Conservation (phyloP, 2,888 invertebrate genomes). For the Nomada lathburiana region DNA sequence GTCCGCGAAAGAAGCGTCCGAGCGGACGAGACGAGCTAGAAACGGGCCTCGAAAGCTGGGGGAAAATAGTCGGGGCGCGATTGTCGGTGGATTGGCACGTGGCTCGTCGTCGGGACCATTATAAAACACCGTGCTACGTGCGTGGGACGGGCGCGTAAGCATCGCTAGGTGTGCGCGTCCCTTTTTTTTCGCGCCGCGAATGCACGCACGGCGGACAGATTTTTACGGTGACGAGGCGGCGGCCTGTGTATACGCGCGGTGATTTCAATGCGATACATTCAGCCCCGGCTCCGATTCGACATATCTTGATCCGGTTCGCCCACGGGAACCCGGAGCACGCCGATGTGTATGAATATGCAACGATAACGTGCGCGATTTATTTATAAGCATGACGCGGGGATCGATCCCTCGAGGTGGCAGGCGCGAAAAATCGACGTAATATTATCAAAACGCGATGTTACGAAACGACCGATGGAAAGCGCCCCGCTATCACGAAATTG, state of each 20-base stretch:
- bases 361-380: slow-evolving; percentile 81
- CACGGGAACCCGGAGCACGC: slow-evolving; percentile 77
- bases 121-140: slow-evolving; percentile 81
- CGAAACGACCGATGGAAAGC: slow-evolving; percentile 59
- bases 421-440: slow-evolving; percentile 63
- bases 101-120: slow-evolving; percentile 73
- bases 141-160: slow-evolving; percentile 72
- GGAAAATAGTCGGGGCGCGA: slow-evolving; percentile 42
- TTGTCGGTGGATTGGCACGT: slow-evolving; percentile 64
- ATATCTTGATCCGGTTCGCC: slow-evolving; percentile 84
- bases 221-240: slow-evolving; percentile 67
- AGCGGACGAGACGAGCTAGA: background rate
- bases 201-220: slow-evolving; percentile 39
- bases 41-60: background rate
- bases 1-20: background rate
- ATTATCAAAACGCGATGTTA: slow-evolving; percentile 64
- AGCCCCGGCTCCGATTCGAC: slow-evolving; percentile 80
- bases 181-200: slow-evolving; percentile 37
- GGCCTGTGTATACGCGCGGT: slow-evolving; percentile 53
- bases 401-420: slow-evolving; percentile 71
- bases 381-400: slow-evolving; percentile 82
- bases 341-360: slow-evolving; percentile 83
- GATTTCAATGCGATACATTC: slow-evolving; percentile 80
- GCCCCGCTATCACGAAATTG: slow-evolving; percentile 46
- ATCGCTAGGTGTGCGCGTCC: slow-evolving; percentile 55